phyloP scores from a whole-genome alignment of 2,113 vertebrate species.

The Psettodes erumei region DNA sequence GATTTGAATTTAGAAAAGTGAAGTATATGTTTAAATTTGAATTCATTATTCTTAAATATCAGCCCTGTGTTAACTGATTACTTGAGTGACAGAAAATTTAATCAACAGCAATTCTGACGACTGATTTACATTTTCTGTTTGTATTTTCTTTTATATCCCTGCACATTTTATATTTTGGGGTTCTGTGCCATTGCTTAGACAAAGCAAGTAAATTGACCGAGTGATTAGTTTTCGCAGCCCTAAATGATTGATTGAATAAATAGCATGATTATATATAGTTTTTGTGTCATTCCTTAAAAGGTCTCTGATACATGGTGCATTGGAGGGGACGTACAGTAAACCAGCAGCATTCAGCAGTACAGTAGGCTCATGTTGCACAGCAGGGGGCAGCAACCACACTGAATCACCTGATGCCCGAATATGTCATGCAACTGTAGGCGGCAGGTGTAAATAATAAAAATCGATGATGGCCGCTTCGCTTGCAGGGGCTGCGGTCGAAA shows the following conservation, averaged over 20 bases:
- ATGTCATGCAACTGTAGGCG: neutral
- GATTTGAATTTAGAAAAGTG: neutral
- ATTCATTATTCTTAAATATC: too few relatives aligned
- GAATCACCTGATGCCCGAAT: neutral
- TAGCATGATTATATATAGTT: too few relatives aligned
- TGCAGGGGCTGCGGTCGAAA: too few relatives aligned
- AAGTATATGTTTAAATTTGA: neutral
- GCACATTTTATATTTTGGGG: neutral
- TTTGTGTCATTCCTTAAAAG: neutral
- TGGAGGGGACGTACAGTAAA: neutral
- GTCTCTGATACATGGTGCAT: neutral
- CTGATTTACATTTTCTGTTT: neutral
- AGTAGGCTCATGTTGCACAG: neutral
- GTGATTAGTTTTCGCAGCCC: too few relatives aligned
- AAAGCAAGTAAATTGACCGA: neutral
- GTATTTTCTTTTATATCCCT: neutral
- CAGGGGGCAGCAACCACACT: conserved; percentile 32
- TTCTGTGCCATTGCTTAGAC: too few relatives aligned
- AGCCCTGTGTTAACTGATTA: too few relatives aligned
- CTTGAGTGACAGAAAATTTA: neutral
- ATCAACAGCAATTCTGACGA: neutral
- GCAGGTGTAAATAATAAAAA: neutral
- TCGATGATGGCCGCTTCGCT: too few relatives aligned
- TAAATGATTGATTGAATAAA: neutral
- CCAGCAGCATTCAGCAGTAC: too few relatives aligned